Percentiles rank a stretch among this genome's conserved stretches.
These are phyloP conservation scores for Myathropa florea DNA, from an alignment of 2,888 invertebrate species.

Conservation along the genomic window DNA sequence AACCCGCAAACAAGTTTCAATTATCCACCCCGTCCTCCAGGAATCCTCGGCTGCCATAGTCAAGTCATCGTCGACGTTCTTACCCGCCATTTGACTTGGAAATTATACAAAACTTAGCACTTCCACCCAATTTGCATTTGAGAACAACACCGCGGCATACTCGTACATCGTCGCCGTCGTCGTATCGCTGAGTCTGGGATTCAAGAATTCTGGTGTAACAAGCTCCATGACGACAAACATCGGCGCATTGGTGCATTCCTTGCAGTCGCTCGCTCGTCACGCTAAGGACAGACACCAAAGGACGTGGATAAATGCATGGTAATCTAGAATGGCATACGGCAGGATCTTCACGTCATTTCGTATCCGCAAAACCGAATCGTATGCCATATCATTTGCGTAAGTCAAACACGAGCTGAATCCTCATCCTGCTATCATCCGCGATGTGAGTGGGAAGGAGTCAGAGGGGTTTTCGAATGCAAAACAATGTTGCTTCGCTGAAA, in stretches of 20 bases:
- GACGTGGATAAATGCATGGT: slow-evolving; percentile 35
- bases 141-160: slow-evolving; percentile 27
- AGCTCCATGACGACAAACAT: slow-evolving; percentile 57
- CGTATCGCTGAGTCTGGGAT: neutral
- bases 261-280: slow-evolving; percentile 7
- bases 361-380: slow-evolving; percentile 16
- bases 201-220: slow-evolving; percentile 33
- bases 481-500: slow-evolving; percentile 18
- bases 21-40: slow-evolving; percentile 23
- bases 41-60: too few relatives aligned
- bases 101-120: slow-evolving; percentile 66
- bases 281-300: slow-evolving; percentile 9
- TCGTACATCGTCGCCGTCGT: neutral
- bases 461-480: neutral
- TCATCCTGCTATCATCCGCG: neutral
- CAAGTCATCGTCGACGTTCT: neutral
- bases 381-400: neutral
- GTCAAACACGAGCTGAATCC: neutral
- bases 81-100: slow-evolving; percentile 54
- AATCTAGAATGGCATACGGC: neutral
- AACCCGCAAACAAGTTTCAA: slow-evolving; percentile 60
- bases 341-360: slow-evolving; percentile 44
- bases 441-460: neutral
- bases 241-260: slow-evolving; percentile 40
- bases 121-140: slow-evolving; percentile 59